These are phyloP conservation scores for Ptilodon capucinus DNA, from an alignment of 2,888 invertebrate genomes.

Conservation along the genomic window DNA sequence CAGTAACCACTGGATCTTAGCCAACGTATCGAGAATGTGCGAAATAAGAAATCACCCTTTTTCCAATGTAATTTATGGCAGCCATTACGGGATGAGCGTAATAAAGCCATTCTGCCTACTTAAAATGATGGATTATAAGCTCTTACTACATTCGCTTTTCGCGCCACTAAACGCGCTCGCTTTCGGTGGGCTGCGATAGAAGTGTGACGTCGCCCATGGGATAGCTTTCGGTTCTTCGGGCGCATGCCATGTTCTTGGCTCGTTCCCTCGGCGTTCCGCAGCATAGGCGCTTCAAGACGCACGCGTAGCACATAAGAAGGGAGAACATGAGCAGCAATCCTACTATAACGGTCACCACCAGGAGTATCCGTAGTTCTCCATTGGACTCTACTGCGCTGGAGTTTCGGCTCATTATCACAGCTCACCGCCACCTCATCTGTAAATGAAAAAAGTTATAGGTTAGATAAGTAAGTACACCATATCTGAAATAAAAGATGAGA, in stretches of 20 bases:
- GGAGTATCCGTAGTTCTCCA: slow-evolving; percentile 81
- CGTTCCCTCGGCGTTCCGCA: slow-evolving; percentile 80
- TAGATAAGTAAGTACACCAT: not conserved
- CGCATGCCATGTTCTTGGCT: slow-evolving; percentile 63
- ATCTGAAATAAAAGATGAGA: too few species aligned
- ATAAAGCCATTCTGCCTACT: not conserved
- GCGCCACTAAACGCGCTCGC: slow-evolving; percentile 65
- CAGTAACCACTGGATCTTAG: slow-evolving; percentile 7
- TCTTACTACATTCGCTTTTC: slow-evolving; percentile 1
- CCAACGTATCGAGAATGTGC: slow-evolving; percentile 6
- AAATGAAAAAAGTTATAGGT: slow-evolving; percentile 25
- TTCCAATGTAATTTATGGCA: not conserved
- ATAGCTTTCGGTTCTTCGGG: slow-evolving; percentile 75
- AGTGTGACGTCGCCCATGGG: slow-evolving; percentile 84
- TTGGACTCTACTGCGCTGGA: slow-evolving; percentile 68
- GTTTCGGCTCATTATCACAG: slow-evolving; percentile 64
- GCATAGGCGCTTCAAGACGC: slow-evolving; percentile 84
- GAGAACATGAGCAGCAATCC: slow-evolving; percentile 84
- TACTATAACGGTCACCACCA: slow-evolving; percentile 83
- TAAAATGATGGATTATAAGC: slow-evolving; percentile 1
- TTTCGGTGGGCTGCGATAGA: slow-evolving; percentile 84
- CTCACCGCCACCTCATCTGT: slow-evolving; percentile 47
- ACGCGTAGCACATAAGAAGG: slow-evolving; percentile 85
- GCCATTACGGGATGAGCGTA: not conserved
- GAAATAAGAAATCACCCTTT: slow-evolving; percentile 1